Conservation (phyloP, 2,797 vertebrate genomes). For the Chaetodon trifasciatus region DNA sequence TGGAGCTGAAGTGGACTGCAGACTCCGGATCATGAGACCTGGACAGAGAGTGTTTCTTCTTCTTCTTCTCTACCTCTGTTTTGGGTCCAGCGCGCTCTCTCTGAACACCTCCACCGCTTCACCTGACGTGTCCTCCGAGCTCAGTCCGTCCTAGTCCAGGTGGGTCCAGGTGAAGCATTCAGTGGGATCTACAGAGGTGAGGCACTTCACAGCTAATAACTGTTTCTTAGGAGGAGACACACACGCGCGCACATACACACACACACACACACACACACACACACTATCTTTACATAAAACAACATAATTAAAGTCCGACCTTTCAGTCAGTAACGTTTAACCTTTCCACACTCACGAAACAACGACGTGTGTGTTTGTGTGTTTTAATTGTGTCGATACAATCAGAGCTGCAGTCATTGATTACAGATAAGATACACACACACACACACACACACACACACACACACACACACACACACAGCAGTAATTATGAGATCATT, state of each 20-base stretch:
- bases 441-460: constrained; percentile 9
- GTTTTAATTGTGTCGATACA: constrained; percentile 11
- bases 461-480: neutral
- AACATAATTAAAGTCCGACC: neutral
- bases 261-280: constrained; percentile 11
- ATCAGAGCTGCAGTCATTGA: neutral
- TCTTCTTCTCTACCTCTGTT: no score
- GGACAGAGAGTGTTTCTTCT: no score
- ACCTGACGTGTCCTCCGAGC: no score
- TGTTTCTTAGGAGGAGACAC: neutral
- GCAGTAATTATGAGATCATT: neutral
- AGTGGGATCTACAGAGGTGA: no score
- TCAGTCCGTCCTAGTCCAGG: no score
- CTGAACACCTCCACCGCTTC: no score
- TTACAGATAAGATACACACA: neutral
- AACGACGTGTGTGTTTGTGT: constrained; percentile 6
- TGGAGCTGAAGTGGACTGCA: no score
- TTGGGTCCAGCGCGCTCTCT: no score
- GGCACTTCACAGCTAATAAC: no score
- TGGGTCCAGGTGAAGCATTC: no score
- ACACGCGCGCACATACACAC: constrained; percentile 3
- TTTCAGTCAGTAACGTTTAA: constrained; percentile 33
- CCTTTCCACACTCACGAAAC: constrained; percentile 28
- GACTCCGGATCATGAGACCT: no score
- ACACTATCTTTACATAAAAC: constrained; percentile 21